Base-by-base conservation (phyloP, 1,140 invertebrate genomes). In the Drosophila yakuba region DNA sequence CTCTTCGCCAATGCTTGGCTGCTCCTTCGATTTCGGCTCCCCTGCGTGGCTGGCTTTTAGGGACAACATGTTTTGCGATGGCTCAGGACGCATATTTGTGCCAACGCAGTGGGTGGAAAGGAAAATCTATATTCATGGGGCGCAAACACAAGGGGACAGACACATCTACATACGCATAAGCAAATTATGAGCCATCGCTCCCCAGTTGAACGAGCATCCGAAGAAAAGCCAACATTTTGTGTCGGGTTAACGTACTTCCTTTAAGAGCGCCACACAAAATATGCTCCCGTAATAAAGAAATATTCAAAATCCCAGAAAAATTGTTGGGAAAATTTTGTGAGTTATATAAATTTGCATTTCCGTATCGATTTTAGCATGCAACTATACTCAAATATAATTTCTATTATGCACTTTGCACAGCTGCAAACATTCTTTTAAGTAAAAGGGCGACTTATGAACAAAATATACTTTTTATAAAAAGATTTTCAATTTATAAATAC, bases 71-170 rank as follows among this genome's bases (percentile, higher is more conserved):
- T 83, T 83, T 67, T 51, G 51, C 51, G 66, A 63, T 54, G 59
- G 72, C 55, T 62, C 74, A 61, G 73, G 44, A 69, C 64, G 67
- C 66, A 71, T 62, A 78, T 77, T 78, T 78, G 54, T 45, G 66
- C 60, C 55, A 17, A 56, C 66, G 77, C 81, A 85, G 73, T 74
- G 51, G 74, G 58, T 62, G 74, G 69, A 80, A 80, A 67, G 50
- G 69, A 83, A 86, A 83, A 88, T 88, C 83, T 89, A 89, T 89
- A 89, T 88, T 89, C 84, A 89, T 71, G 74, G 71, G 61, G 61
- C 28, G 58, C 52, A 55, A 32, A 41, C 36, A 73, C 64, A 77
- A 32, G 23, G 44, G 10, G 64, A 35, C 63, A 54, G 61, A 76
- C 35, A 78, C 57, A 74, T 69, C 43, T 69, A 69, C 48, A 28